Evolutionary conservation across 1,140 invertebrate species (phyloP).

Genomic region (Cecropterus lyciades): DNA sequence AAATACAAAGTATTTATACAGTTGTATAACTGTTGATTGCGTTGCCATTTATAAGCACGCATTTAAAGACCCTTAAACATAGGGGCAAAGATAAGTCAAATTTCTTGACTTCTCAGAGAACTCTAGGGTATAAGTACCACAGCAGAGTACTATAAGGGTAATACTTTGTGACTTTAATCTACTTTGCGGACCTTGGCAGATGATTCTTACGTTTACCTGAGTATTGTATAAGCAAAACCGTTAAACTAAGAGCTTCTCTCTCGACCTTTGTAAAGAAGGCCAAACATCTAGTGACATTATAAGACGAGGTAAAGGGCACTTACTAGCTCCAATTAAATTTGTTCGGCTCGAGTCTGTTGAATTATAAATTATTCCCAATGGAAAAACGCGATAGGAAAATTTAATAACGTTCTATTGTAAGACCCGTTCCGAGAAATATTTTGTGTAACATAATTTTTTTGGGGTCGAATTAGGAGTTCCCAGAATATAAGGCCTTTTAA

Average conservation of each 20-base stretch:
- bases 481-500: neutral
- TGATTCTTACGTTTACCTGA: neutral
- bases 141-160: too few species aligned
- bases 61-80: too few species aligned
- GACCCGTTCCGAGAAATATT: conserved; percentile 6
- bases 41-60: too few species aligned
- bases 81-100: too few species aligned
- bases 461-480: neutral
- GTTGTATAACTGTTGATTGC: too few species aligned
- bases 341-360: conserved; percentile 18
- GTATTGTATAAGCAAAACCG: conserved; percentile 19
- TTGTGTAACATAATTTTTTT: neutral
- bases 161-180: too few species aligned
- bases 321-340: conserved; percentile 29
- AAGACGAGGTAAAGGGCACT: conserved; percentile 18
- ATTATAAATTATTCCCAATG: conserved; percentile 25
- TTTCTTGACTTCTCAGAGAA: too few species aligned
- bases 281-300: conserved; percentile 16
- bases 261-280: conserved; percentile 7
- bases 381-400: conserved; percentile 25
- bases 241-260: conserved; percentile 17
- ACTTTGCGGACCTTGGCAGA: neutral
- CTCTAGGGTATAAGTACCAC: too few species aligned
- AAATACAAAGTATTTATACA: too few species aligned
- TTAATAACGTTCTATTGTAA: conserved; percentile 5